Conservation (phyloP, 30 jellyfish, hydroid and myxozoan genomes). For the Hydra vulgaris region DNA sequence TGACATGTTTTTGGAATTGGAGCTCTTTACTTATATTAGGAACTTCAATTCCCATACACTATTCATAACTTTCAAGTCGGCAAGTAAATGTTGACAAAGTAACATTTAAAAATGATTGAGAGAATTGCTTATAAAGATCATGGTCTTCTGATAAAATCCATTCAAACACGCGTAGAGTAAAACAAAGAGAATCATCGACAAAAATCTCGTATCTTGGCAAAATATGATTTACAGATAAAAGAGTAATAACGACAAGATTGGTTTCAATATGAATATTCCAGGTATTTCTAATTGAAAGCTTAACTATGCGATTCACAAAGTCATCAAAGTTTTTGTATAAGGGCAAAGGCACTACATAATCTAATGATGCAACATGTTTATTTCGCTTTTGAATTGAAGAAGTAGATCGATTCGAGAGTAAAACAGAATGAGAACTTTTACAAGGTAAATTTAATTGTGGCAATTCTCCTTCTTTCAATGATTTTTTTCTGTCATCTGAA, state of each 20-base stretch:
- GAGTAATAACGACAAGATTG: background rate
- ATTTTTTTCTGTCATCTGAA: background rate
- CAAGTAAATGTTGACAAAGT: background rate
- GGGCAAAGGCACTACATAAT: background rate
- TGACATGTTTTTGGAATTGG: background rate
- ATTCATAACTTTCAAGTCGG: background rate
- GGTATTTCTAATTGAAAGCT: background rate
- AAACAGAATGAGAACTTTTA: background rate
- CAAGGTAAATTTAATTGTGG: background rate
- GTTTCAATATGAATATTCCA: background rate
- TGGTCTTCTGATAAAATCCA: slow-evolving; percentile 4
- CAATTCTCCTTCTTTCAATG: background rate
- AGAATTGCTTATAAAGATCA: background rate
- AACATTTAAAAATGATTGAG: background rate
- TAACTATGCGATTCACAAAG: background rate
- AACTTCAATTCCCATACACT: background rate
- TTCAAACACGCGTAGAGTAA: slow-evolving; percentile 1
- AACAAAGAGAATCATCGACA: background rate
- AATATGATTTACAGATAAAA: background rate
- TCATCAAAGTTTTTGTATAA: background rate
- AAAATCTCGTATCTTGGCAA: slow-evolving; percentile 7
- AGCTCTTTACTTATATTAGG: background rate
- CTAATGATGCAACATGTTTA: background rate
- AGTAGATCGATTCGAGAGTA: background rate
- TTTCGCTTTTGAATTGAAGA: background rate